Base-by-base conservation (phyloP, 2,113 vertebrate genomes). In the Bucco capensis region DNA sequence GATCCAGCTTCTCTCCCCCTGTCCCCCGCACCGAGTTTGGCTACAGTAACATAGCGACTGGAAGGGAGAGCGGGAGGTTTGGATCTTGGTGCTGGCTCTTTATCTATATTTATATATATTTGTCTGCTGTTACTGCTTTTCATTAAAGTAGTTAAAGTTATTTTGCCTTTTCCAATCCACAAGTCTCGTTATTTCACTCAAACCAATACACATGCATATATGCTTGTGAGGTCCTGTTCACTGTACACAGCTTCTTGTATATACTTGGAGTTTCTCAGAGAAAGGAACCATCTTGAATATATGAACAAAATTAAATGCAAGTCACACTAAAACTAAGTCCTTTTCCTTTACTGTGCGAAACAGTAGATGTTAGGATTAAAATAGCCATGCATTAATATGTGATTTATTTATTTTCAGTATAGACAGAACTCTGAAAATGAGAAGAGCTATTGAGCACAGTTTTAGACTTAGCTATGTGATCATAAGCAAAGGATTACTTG, bases 341-440 rank as follows among this genome's bases (percentile, higher is more conserved):
- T 67, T 40, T 35, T 57, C 6, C 13, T 56, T 85, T 42, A 11
- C 13, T 66, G 66, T 86, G 40, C 27, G 61, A 84, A 88, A 28
- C 5, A 30, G 10, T 19, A 42, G 10, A 17, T 71, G 15, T 74
- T 90, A 75, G 44, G 40, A 70, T 79, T 72, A 58, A 78, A 88
- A 0, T 75, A 84, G 10, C 42, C 24, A 12, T 62, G 24, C 22
- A 35, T 65, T 76, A 85, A 51, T 0, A 0, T 58, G 15, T 27
- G 18, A 7, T 73, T 79, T 33, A 14, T 6, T 44, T 54, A 56
- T 25, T 73, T 71, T 66, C 9, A 33, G 1, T 47, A 3, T 25
- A 81, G 49, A 15, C 30, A 49, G 50, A 83, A 35, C 13, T 74
- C 4, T 73, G 25, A 62, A 75, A 83, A 50, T 44, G 22, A 64